These are phyloP conservation scores for Eristalis intricaria DNA, from an alignment of 2,888 invertebrate species.

Conservation along the genomic window DNA sequence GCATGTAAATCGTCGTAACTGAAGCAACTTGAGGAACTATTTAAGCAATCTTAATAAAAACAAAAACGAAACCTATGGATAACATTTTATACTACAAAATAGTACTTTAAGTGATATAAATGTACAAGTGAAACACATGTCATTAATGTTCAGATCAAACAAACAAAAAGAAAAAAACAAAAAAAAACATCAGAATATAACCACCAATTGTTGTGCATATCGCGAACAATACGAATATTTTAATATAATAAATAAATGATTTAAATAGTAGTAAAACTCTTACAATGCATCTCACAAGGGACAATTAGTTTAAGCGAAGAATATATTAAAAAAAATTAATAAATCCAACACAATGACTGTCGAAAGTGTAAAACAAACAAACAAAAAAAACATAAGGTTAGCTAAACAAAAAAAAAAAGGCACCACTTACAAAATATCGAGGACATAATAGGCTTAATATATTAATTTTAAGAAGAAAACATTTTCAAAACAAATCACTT, in stretches of 20 bases:
- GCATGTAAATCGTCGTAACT: slow-evolving; percentile 8
- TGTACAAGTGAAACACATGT: slow-evolving; percentile 36
- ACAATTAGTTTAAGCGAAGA: slow-evolving; percentile 55
- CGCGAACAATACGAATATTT: slow-evolving; percentile 66
- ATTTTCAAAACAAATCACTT: slow-evolving; percentile 22
- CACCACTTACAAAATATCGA: slow-evolving; percentile 71
- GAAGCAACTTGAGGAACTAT: slow-evolving; percentile 28
- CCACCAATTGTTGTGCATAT: slow-evolving; percentile 71
- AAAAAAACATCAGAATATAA: slow-evolving; percentile 49
- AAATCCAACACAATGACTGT: slow-evolving; percentile 36
- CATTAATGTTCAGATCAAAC: slow-evolving; percentile 26
- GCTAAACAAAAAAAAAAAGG: slow-evolving; percentile 21
- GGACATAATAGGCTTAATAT: slow-evolving; percentile 59
- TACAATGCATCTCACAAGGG: slow-evolving; percentile 68
- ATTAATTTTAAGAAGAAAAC: slow-evolving; percentile 54
- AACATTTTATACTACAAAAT: slow-evolving; percentile 39
- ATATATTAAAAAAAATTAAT: slow-evolving; percentile 15
- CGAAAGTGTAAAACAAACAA: background rate
- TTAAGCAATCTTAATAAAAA: slow-evolving; percentile 46
- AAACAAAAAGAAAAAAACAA: background rate
- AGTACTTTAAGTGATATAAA: slow-evolving; percentile 57
- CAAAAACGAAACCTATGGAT: slow-evolving; percentile 23
- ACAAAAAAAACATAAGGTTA: slow-evolving; percentile 5
- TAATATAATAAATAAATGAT: slow-evolving; percentile 38
- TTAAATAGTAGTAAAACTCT: slow-evolving; percentile 24